A percentile compares a stretch with the other conserved stretches of the same genome.
Conservation (phyloP, 2,113 vertebrate species). For the Scomber scombrus region DNA sequence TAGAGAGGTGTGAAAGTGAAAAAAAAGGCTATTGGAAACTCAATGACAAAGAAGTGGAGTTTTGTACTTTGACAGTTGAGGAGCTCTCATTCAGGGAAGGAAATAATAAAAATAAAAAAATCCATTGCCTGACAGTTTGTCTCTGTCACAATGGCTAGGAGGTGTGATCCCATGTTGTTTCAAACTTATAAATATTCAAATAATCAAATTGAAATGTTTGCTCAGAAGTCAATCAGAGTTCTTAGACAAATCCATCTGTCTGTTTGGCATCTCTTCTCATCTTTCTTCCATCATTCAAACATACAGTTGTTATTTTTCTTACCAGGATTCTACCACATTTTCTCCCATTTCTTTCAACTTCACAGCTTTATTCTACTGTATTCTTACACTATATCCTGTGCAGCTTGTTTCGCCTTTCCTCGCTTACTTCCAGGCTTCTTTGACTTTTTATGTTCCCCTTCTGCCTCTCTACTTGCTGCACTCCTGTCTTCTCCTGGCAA, state of each 20-base stretch:
- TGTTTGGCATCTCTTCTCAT: neutral
- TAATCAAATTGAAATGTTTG: neutral
- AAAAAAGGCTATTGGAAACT: slow-evolving; percentile 27
- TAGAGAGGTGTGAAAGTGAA: slow-evolving; percentile 17
- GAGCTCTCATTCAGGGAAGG: slow-evolving; percentile 1
- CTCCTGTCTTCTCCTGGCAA: slow-evolving; percentile 21
- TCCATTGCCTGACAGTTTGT: neutral
- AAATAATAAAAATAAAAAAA: neutral
- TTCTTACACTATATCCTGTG: neutral
- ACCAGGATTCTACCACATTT: neutral
- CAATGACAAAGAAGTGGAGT: slow-evolving; percentile 42
- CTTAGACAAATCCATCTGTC: neutral
- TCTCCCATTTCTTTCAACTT: neutral
- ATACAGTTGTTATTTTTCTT: neutral
- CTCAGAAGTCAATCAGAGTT: neutral
- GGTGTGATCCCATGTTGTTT: slow-evolving; percentile 12
- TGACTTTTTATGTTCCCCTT: slow-evolving; percentile 5
- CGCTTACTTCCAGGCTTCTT: neutral
- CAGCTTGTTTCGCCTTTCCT: neutral
- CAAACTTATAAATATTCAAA: slow-evolving; percentile 39
- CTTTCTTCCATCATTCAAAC: neutral
- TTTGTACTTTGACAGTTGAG: slow-evolving; percentile 20
- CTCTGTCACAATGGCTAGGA: neutral
- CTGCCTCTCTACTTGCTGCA: slow-evolving; percentile 3
- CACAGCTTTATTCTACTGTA: slow-evolving; percentile 6